Evolutionary conservation across 2,797 vertebrate species (phyloP), one percentile per base, ranked within the genome.

Genomic region (Sciaenops ocellatus): DNA sequence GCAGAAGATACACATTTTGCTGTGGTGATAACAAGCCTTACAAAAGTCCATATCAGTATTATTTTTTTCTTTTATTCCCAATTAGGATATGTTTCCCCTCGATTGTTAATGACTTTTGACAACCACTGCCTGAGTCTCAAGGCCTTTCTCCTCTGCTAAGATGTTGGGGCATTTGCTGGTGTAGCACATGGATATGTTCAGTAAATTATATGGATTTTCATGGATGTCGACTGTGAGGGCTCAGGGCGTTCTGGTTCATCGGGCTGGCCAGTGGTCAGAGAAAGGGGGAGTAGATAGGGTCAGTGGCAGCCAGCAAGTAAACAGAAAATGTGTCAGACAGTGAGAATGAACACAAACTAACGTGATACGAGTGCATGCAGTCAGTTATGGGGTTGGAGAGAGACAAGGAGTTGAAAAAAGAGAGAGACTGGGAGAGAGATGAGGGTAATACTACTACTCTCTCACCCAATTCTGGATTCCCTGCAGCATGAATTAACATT

Each of bases 401-500:
- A 81, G 70, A 78, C 30, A 41, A 64, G 52, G 56, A 76, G 63
- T 65, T 68, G 55, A 56, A 75, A 73, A 82, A 55, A 83, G 69
- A 78, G 63, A 65, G 66, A 52, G 69, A 69, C 61, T 57, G 57
- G 26, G 85, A 79, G 63, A 80, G 75, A 75, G 13, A 84, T 66
- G 61, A 87, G 84, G 82, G 87, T 76, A 78, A 85, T 87, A 87
- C 52, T 38, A 85, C 78, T 69, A 82, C 87, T 90, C 88, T 93
- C 87, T 93, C 82, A 50, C 87, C 89, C 91, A 92, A 90, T 91
- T 86, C 85, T 87, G 85, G 83, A 89, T 88, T 68, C 89, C 93
- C 94, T 79, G 87, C 87, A 90, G 94, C 92, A 79, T 81, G 91
- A 94, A 95, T 95, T 95, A 95, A 94, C 93, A 95, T 95, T 95